Conservation (phyloP, 37 sponge, comb jelly and placozoan species). For the Geodia barretti region DNA sequence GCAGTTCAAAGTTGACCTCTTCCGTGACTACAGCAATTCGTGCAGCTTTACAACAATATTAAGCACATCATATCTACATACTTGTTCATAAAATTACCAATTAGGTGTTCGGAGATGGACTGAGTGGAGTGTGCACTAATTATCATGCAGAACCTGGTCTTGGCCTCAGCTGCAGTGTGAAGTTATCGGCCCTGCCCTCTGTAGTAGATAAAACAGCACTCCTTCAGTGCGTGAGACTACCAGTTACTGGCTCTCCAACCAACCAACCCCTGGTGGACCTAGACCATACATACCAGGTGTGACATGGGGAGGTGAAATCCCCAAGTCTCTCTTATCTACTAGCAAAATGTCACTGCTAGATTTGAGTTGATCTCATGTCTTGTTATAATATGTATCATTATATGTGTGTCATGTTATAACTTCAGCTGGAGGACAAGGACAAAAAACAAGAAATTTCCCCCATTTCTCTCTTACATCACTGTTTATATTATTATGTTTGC, state of each 20-base stretch:
- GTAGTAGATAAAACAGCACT: not conserved
- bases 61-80: too few relatives aligned
- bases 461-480: not conserved
- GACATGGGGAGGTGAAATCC: not conserved
- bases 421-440: too few relatives aligned
- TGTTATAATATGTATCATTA: too few relatives aligned
- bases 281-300: not conserved
- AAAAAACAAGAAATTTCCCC: not conserved
- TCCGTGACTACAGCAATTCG: too few relatives aligned
- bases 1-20: too few relatives aligned
- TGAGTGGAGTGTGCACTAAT: conserved; percentile 36
- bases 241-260: not conserved
- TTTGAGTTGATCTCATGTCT: too few relatives aligned
- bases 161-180: conserved; percentile 69
- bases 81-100: not conserved
- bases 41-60: too few relatives aligned
- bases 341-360: too few relatives aligned
- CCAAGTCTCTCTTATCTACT: too few relatives aligned
- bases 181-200: conserved; percentile 15
- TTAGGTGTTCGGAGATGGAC: conserved; percentile 36
- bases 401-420: too few relatives aligned
- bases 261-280: not conserved
- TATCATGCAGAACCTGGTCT: conserved; percentile 74
- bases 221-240: not conserved
- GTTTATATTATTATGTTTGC: not conserved